Percentiles rank a stretch among this genome's conserved stretches.
These are phyloP conservation scores for Vesta saturnalis DNA, from an alignment of 2,888 invertebrate genomes.

Conservation along the genomic window DNA sequence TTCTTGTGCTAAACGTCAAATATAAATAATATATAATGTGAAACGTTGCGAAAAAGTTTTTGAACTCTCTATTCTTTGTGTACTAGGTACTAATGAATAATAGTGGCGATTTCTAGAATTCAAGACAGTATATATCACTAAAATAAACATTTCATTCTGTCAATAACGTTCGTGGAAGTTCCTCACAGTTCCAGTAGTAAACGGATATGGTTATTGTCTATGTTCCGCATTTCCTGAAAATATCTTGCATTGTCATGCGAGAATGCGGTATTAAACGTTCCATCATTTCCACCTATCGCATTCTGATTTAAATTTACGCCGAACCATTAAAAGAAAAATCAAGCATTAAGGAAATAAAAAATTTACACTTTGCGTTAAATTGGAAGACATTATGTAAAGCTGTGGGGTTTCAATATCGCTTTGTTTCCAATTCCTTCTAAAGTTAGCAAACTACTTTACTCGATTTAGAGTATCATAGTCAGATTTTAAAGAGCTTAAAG, in stretches of 20 bases:
- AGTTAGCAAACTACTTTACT: constrained; percentile 32
- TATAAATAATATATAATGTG: too few relatives aligned
- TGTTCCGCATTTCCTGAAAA: constrained; percentile 21
- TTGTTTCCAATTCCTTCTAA: constrained; percentile 26
- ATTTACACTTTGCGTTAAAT: constrained; percentile 17
- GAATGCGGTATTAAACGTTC: constrained; percentile 18
- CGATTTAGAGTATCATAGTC: constrained; percentile 22
- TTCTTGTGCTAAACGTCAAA: too few relatives aligned
- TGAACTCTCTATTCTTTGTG: too few relatives aligned
- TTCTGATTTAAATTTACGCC: background rate
- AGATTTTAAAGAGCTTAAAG: constrained; percentile 34
- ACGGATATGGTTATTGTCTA: constrained; percentile 28
- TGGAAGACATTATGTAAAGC: constrained; percentile 28
- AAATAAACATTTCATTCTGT: constrained; percentile 16
- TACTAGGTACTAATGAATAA: too few relatives aligned
- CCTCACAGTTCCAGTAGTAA: constrained; percentile 12
- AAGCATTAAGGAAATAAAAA: background rate
- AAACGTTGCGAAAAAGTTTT: too few relatives aligned
- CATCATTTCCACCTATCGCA: background rate
- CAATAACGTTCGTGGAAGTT: constrained; percentile 19
- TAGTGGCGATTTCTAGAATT: too few relatives aligned
- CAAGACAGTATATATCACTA: background rate
- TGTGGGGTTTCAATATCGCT: constrained; percentile 29
- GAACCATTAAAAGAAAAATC: too few relatives aligned
- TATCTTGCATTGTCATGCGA: constrained; percentile 23